A percentile compares a stretch with the other conserved stretches of the same genome.
Evolutionary conservation across 2,797 vertebrate genomes (phyloP).

Genomic region (Arrhamphus sclerolepis): DNA sequence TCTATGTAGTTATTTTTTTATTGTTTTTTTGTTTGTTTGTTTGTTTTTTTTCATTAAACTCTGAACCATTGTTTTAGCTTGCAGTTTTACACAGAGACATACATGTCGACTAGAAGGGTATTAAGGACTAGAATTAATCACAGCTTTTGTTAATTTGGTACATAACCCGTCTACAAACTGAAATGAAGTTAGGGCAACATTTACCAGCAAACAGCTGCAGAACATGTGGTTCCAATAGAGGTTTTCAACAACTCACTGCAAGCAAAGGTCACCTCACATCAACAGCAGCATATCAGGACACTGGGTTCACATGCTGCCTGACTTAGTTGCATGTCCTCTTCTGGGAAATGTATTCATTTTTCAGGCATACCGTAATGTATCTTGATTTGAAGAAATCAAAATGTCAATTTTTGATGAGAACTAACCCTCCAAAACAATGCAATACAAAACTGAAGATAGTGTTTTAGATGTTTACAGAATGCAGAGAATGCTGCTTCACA

Average conservation of each 20-base stretch:
- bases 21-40: no score
- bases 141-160: no score
- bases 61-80: no score
- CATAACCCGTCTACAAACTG: background rate
- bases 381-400: background rate
- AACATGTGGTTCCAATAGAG: constrained; percentile 70
- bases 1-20: no score
- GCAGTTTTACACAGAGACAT: no score
- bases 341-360: constrained; percentile 3
- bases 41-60: no score
- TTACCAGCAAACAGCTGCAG: constrained; percentile 21
- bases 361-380: background rate
- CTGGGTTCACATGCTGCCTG: constrained; percentile 18
- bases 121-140: no score
- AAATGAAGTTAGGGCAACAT: background rate
- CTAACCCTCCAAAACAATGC: background rate
- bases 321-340: constrained; percentile 2
- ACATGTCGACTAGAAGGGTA: no score
- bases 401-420: background rate
- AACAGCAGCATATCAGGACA: constrained; percentile 14
- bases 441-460: background rate
- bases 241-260: constrained; percentile 24
- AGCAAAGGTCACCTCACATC: constrained; percentile 39
- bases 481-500: constrained; percentile 17
- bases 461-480: constrained; percentile 41